A percentile compares a stretch with the other conserved stretches of the same genome.
These are phyloP conservation scores for Microcebus lehilahytsara DNA, from an alignment of 2,113 vertebrate species.

Conservation along the genomic window DNA sequence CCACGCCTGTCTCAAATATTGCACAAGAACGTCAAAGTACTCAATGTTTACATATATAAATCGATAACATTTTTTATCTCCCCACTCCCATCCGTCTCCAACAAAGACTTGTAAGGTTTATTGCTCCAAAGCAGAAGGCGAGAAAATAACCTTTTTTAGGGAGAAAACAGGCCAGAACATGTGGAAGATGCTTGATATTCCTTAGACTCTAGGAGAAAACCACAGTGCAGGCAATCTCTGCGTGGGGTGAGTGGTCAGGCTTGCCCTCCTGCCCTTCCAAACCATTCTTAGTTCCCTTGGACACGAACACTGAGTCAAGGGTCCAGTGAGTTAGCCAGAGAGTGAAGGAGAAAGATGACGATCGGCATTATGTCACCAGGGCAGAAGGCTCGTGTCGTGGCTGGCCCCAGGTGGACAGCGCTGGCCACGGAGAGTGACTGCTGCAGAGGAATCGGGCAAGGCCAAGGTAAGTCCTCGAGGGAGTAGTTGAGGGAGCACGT, in stretches of 20 bases:
- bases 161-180: not conserved
- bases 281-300: not conserved
- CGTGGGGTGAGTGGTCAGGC: accelerated
- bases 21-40: not conserved
- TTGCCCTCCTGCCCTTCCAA: not conserved
- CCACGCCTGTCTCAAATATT: not conserved
- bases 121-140: not conserved
- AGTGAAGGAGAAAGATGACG: not conserved
- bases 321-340: not conserved
- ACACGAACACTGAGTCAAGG: not conserved
- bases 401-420: accelerated
- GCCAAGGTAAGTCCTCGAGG: not conserved
- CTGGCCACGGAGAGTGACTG: not conserved
- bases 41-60: not conserved
- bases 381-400: not conserved
- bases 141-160: not conserved
- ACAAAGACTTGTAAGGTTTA: not conserved
- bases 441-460: not conserved
- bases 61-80: not conserved
- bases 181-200: not conserved
- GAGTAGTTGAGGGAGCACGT: not conserved
- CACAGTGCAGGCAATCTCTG: not conserved
- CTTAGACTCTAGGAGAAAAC: not conserved
- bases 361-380: not conserved
- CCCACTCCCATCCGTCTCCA: not conserved